Conservation (phyloP, 2,113 vertebrate genomes). For the Zapornia atra region DNA sequence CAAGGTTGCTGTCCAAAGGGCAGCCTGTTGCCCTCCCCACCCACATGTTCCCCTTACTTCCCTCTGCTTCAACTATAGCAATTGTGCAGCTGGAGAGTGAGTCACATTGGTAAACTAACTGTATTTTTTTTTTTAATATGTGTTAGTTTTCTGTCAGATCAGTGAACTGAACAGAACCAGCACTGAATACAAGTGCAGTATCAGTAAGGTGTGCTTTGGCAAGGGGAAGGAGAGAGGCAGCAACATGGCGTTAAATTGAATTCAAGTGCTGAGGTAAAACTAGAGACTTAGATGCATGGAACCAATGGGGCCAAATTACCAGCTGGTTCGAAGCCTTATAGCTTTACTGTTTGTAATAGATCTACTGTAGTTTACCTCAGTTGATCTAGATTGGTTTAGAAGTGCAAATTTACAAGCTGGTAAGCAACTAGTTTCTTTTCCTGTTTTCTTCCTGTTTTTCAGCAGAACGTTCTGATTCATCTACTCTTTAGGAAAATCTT, state of each 20-base stretch:
- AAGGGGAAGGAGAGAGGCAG: neutral
- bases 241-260: neutral
- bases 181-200: neutral
- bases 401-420: neutral
- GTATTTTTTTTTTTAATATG: neutral
- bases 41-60: neutral
- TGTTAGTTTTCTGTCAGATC: neutral
- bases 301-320: neutral
- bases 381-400: neutral
- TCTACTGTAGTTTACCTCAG: neutral
- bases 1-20: neutral
- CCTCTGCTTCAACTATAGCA: neutral
- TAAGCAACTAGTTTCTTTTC: neutral
- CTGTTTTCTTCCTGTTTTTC: conserved; percentile 16
- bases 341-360: neutral
- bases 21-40: neutral
- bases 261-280: neutral
- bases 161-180: conserved; percentile 19
- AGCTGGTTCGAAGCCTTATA: neutral
- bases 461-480: neutral
- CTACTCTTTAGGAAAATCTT: neutral
- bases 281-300: neutral
- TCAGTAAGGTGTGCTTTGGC: neutral
- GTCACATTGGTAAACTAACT: neutral
- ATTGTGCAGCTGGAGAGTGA: neutral